These are phyloP conservation scores for Ovibos moschatus DNA, from an alignment of 2,113 vertebrate species.

Conservation along the genomic window DNA sequence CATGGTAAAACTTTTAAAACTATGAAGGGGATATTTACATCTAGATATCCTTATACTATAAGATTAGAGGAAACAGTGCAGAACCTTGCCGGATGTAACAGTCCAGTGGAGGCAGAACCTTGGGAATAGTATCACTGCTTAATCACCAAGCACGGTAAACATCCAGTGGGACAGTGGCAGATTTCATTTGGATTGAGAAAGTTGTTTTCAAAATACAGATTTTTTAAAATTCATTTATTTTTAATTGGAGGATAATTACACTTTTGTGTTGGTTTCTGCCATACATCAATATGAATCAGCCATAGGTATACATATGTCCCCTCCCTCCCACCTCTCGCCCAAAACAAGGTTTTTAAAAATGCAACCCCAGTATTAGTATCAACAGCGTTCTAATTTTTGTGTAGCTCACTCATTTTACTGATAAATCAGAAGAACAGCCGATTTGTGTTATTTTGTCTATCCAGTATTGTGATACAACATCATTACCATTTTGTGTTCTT, in stretches of 20 bases:
- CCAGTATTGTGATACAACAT: not conserved
- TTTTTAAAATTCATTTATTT: not conserved
- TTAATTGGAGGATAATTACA: not conserved
- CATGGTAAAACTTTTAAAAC: not conserved
- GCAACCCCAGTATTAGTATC: not conserved
- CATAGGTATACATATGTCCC: not conserved
- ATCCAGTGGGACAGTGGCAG: not conserved
- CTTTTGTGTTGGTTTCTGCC: not conserved
- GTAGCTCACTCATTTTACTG: not conserved
- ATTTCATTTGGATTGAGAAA: not conserved
- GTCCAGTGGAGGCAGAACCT: accelerated
- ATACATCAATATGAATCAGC: not conserved
- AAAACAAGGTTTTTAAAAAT: not conserved
- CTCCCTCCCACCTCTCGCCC: not conserved
- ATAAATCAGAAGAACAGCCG: not conserved
- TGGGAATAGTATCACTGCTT: not conserved
- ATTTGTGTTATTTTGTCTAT: not conserved
- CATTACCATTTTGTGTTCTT: not conserved
- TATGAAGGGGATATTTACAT: not conserved
- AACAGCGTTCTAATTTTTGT: not conserved
- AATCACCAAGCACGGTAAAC: not conserved
- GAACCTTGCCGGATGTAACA: accelerated
- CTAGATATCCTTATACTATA: not conserved
- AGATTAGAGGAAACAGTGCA: not conserved
- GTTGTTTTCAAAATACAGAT: not conserved